These are phyloP conservation scores for Actinernus sp. DNA, from an alignment of 92 coral and sea anemone species.

Conservation along the genomic window DNA sequence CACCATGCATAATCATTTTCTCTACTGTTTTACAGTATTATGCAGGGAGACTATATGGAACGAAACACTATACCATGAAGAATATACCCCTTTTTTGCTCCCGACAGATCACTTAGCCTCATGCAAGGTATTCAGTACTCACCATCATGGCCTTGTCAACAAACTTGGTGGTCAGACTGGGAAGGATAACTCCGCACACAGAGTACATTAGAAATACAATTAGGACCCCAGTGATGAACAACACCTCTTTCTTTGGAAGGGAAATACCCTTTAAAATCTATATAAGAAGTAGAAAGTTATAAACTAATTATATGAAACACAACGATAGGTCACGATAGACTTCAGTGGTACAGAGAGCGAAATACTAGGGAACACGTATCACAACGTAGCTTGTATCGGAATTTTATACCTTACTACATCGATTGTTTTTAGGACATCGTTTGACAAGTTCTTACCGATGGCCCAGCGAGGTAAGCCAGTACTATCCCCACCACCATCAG, in stretches of 20 bases:
- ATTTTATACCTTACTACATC: no score
- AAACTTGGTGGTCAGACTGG: conserved; percentile 71
- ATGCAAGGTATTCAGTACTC: no score
- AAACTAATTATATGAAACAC: background rate
- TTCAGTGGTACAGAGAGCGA: no score
- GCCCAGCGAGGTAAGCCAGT: conserved; percentile 60
- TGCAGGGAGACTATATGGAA: no score
- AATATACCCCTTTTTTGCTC: no score
- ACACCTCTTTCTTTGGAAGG: conserved; percentile 22
- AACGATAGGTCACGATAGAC: no score
- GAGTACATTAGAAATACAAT: conserved; percentile 69
- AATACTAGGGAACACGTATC: no score
- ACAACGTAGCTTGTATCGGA: no score
- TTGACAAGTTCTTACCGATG: conserved; percentile 51
- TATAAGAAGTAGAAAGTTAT: background rate
- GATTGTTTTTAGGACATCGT: background rate
- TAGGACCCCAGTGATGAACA: conserved; percentile 55
- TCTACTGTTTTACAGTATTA: no score
- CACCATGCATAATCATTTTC: no score
- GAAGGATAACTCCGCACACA: conserved; percentile 64
- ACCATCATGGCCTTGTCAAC: conserved; percentile 77
- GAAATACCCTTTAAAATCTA: conserved; percentile 48
- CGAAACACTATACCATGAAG: no score
- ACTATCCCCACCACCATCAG: conserved; percentile 56
- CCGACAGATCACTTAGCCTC: no score